Evolutionary conservation across 2,888 invertebrate genomes (phyloP).

Genomic region (Dysmachus trigonus): DNA sequence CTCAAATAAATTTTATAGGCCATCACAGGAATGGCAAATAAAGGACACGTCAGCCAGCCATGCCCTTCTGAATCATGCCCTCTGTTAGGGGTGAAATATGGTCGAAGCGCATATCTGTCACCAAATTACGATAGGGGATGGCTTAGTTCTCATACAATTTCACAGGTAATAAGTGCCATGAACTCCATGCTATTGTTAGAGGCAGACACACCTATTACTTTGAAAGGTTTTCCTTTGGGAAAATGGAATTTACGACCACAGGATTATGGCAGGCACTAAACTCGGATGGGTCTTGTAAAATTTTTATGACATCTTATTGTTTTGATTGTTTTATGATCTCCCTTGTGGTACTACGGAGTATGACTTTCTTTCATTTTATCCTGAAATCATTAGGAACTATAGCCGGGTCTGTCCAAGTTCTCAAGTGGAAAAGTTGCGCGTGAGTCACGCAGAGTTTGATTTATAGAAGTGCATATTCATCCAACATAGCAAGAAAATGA

Average conservation of each 20-base stretch:
- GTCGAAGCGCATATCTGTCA: neutral
- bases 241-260: constrained; percentile 15
- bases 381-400: neutral
- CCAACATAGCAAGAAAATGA: neutral
- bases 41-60: neutral
- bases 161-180: constrained; percentile 22
- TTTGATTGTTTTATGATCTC: neutral
- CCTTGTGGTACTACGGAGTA: neutral
- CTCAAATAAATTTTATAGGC: neutral
- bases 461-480: neutral
- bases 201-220: constrained; percentile 4
- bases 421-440: neutral
- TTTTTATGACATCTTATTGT: constrained; percentile 11
- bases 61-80: neutral
- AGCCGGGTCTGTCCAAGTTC: neutral
- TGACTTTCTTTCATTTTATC: neutral
- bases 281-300: constrained; percentile 17
- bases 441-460: neutral
- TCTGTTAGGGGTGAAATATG: neutral
- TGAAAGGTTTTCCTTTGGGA: neutral
- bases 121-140: neutral
- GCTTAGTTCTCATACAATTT: constrained; percentile 17
- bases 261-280: constrained; percentile 7
- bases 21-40: neutral
- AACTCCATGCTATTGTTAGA: neutral